Percentiles rank a stretch among this genome's conserved stretches.
These are phyloP conservation scores for Thamnophis elegans DNA, from an alignment of 2,797 vertebrate species.

Conservation along the genomic window DNA sequence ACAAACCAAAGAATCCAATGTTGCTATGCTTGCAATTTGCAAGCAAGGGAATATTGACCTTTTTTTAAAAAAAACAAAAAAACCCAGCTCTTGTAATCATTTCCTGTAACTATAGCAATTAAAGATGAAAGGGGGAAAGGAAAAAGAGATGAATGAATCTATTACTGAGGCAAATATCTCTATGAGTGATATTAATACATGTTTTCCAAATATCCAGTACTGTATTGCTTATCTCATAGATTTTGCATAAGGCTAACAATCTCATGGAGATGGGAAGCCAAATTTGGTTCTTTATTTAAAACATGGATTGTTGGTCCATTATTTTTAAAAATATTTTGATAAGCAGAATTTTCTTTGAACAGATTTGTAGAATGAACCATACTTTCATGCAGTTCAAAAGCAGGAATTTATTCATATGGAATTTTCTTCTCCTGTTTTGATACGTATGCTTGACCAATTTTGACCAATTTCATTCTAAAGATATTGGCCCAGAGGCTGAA, in stretches of 20 bases:
- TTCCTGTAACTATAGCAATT: slow-evolving; percentile 8
- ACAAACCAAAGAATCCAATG: background rate
- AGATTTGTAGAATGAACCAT: background rate
- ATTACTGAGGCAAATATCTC: background rate
- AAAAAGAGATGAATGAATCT: slow-evolving; percentile 6
- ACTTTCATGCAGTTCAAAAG: background rate
- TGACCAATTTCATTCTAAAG: background rate
- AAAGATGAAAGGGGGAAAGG: background rate
- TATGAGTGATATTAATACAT: background rate
- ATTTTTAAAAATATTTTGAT: background rate
- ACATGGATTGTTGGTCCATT: background rate
- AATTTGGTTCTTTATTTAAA: slow-evolving; percentile 22
- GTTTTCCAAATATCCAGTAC: slow-evolving; percentile 15
- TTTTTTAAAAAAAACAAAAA: background rate
- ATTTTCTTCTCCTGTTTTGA: background rate
- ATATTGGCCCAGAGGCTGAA: background rate
- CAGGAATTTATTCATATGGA: background rate
- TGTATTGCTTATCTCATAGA: slow-evolving; percentile 5
- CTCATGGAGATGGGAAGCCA: background rate
- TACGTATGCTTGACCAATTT: background rate
- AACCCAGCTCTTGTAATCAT: background rate
- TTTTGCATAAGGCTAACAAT: background rate
- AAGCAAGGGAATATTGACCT: background rate
- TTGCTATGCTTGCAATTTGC: background rate
- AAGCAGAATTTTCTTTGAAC: background rate